Percentiles rank a stretch among this genome's conserved stretches.
Conservation (phyloP, 2,113 vertebrate genomes). For the Crotalus horridus region DNA sequence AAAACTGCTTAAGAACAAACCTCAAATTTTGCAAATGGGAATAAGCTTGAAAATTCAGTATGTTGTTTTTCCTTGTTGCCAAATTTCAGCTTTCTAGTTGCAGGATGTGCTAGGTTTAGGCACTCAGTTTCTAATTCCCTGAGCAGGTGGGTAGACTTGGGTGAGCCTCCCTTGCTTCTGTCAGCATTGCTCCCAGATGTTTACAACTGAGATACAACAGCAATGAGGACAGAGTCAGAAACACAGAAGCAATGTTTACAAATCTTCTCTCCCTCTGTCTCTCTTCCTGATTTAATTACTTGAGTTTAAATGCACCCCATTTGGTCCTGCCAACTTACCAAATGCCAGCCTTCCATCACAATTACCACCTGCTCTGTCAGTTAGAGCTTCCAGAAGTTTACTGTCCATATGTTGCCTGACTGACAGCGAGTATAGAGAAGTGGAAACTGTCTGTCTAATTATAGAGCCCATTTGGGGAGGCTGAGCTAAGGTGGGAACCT, state of each 20-base stretch:
- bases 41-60: neutral
- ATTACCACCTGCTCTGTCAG: constrained; percentile 60
- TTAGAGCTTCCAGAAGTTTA: constrained; percentile 42
- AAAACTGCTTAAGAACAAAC: neutral
- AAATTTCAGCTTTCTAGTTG: neutral
- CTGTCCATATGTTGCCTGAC: constrained; percentile 54
- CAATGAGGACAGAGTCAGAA: neutral
- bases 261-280: constrained; percentile 5
- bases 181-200: neutral
- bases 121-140: neutral
- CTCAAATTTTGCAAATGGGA: neutral
- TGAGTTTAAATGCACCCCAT: constrained; percentile 26
- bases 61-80: neutral
- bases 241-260: neutral
- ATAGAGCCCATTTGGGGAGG: constrained; percentile 9
- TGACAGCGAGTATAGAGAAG: constrained; percentile 13
- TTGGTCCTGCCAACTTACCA: constrained; percentile 47
- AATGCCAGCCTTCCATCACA: constrained; percentile 41
- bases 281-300: neutral
- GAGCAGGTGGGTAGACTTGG: neutral
- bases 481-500: neutral
- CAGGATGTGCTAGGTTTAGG: neutral
- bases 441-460: neutral
- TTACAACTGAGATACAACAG: neutral
- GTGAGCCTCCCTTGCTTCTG: neutral